phyloP scores from a whole-genome alignment of 2,797 vertebrate species.

The Eulemur albifrons region DNA sequence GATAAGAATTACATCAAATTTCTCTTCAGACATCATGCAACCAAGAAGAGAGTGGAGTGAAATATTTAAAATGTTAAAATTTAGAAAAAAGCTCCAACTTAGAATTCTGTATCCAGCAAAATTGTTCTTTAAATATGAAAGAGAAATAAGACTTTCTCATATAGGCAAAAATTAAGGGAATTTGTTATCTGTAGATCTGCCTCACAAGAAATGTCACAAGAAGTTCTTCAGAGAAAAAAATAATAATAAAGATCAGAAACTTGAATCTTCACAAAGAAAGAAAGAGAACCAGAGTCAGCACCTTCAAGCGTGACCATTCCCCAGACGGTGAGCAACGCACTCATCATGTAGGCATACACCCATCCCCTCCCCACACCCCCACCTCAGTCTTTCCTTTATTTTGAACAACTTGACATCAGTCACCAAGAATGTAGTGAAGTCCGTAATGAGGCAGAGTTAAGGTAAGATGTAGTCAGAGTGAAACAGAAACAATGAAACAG shows the following conservation, averaged over 20 bases:
- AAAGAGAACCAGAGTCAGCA: not conserved
- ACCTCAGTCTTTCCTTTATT: too few species aligned
- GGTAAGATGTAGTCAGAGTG: accelerated
- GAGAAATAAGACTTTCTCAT: not conserved
- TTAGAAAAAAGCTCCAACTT: not conserved
- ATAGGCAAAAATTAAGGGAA: not conserved
- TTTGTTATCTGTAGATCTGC: not conserved
- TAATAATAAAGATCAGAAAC: not conserved
- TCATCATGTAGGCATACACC: too few species aligned
- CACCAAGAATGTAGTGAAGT: too few species aligned
- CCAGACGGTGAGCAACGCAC: too few species aligned
- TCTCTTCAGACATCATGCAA: not conserved
- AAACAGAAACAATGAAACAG: not conserved
- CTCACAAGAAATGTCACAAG: not conserved
- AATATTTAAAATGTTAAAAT: not conserved
- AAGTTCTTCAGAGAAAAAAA: not conserved
- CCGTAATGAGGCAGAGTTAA: accelerated
- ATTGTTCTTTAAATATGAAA: not conserved
- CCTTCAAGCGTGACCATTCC: too few species aligned
- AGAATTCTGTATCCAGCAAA: not conserved
- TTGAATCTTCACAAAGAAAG: not conserved
- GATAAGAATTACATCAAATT: not conserved
- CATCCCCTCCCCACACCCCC: too few species aligned
- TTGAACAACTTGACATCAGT: not conserved
- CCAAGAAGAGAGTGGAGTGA: too few species aligned